Evolutionary conservation across 2,888 invertebrate species (phyloP).

Genomic region (Cosmorhoe ocellata): DNA sequence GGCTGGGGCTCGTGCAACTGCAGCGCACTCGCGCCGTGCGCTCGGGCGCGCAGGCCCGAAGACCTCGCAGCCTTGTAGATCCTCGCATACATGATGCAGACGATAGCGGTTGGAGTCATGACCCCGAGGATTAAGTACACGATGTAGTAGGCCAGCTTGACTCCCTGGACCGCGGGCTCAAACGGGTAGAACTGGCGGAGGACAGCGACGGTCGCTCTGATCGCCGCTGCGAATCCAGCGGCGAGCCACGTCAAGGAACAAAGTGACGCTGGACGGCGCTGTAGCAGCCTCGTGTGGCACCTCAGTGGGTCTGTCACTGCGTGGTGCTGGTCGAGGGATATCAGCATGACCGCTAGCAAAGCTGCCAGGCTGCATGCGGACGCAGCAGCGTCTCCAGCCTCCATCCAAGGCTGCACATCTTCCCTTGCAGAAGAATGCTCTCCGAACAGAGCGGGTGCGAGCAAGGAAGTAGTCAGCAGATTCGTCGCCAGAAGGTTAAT

Average conservation of each 20-base stretch:
- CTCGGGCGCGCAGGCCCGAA: conserved; percentile 81
- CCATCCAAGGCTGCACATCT: conserved; percentile 82
- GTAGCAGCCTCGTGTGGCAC: conserved; percentile 75
- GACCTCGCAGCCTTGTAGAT: conserved; percentile 90
- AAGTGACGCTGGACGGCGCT: conserved; percentile 70
- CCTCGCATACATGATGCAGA: conserved; percentile 88
- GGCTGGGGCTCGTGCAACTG: conserved; percentile 75
- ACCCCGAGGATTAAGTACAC: conserved; percentile 67
- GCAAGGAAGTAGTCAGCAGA: conserved; percentile 74
- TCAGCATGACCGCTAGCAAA: conserved; percentile 67
- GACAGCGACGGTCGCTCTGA: conserved; percentile 61
- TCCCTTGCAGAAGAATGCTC: conserved; percentile 86
- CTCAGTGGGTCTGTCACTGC: conserved; percentile 79
- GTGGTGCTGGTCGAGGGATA: conserved; percentile 80
- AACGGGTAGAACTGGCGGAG: conserved; percentile 58
- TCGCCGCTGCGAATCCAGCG: conserved; percentile 62
- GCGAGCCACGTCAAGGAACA: conserved; percentile 81
- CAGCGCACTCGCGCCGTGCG: conserved; percentile 76
- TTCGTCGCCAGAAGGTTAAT: conserved; percentile 81
- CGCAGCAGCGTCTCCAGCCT: conserved; percentile 78
- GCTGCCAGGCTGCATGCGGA: conserved; percentile 67
- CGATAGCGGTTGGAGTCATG: conserved; percentile 79
- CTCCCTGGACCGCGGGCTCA: conserved; percentile 55
- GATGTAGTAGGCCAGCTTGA: conserved; percentile 64
- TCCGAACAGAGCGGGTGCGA: conserved; percentile 76